A percentile compares a stretch with the other conserved stretches of the same genome.
These are phyloP conservation scores for Noctua janthe DNA, from an alignment of 2,888 invertebrate genomes.

Conservation along the genomic window DNA sequence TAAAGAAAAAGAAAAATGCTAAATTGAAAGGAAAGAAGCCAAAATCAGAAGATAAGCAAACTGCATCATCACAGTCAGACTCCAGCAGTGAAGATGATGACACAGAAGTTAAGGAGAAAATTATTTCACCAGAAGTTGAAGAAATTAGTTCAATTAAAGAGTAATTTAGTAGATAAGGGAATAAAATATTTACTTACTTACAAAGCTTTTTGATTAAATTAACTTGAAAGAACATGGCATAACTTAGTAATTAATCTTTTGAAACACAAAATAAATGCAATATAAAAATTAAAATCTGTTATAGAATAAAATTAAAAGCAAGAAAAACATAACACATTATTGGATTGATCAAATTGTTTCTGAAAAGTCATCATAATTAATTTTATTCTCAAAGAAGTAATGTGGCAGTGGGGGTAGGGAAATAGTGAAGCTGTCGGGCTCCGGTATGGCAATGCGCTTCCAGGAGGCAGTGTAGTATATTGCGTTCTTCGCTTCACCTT, in stretches of 20 bases:
- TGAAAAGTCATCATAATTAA: conserved; percentile 55
- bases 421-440: conserved; percentile 61
- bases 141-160: conserved; percentile 35
- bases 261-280: not conserved
- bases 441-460: conserved; percentile 56
- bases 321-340: not conserved
- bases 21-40: conserved; percentile 84
- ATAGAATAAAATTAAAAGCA: not conserved
- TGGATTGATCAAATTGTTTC: conserved; percentile 44
- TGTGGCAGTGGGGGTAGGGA: conserved; percentile 65
- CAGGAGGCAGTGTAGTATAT: conserved; percentile 45
- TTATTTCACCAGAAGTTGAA: conserved; percentile 34
- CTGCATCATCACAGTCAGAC: conserved; percentile 79
- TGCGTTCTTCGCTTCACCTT: conserved; percentile 18
- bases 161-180: conserved; percentile 8
- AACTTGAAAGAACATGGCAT: conserved; percentile 7
- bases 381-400: conserved; percentile 64
- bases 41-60: conserved; percentile 75
- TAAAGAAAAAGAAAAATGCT: conserved; percentile 92
- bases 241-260: not conserved
- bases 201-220: conserved; percentile 5
- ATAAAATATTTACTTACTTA: conserved; percentile 10
- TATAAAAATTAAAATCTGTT: not conserved
- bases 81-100: conserved; percentile 73
- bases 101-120: conserved; percentile 54